A percentile compares a stretch with the other conserved stretches of the same genome.
Evolutionary conservation across 1,140 invertebrate genomes (phyloP).

Genomic region (Ostrea edulis): DNA sequence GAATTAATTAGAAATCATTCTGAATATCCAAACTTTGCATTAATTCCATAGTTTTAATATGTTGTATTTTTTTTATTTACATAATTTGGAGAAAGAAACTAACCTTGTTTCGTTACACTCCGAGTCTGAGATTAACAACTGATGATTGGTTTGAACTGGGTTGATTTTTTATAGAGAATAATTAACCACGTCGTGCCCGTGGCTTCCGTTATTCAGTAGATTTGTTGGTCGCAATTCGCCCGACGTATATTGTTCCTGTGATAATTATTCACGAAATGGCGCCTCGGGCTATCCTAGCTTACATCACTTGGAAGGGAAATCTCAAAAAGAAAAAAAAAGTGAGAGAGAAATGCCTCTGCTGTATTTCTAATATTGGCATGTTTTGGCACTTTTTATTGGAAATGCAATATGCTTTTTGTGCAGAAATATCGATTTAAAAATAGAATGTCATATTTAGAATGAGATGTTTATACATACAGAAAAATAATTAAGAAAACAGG

Average conservation of each 20-base stretch:
- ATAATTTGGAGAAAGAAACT: neutral
- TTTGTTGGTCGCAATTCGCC: neutral
- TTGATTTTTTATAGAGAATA: slow-evolving; percentile 21
- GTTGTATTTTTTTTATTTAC: neutral
- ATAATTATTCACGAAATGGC: slow-evolving; percentile 21
- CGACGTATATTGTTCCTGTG: neutral
- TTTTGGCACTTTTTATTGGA: too few species aligned
- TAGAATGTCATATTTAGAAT: too few species aligned
- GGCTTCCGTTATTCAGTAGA: neutral
- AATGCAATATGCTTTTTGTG: too few species aligned
- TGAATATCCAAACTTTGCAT: neutral
- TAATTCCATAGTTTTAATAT: neutral
- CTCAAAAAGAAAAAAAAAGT: neutral
- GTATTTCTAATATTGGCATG: too few species aligned
- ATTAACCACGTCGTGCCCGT: neutral
- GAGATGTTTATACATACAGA: too few species aligned
- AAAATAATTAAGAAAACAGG: neutral
- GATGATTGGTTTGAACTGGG: neutral
- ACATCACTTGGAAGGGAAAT: slow-evolving; percentile 19
- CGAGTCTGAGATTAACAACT: neutral
- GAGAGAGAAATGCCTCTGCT: too few species aligned
- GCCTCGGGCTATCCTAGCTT: neutral
- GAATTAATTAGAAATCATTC: too few species aligned
- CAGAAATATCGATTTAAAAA: too few species aligned
- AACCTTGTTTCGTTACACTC: neutral